phyloP scores from a whole-genome alignment of 2,888 invertebrate species.

The Gisinianus flammeolus region DNA sequence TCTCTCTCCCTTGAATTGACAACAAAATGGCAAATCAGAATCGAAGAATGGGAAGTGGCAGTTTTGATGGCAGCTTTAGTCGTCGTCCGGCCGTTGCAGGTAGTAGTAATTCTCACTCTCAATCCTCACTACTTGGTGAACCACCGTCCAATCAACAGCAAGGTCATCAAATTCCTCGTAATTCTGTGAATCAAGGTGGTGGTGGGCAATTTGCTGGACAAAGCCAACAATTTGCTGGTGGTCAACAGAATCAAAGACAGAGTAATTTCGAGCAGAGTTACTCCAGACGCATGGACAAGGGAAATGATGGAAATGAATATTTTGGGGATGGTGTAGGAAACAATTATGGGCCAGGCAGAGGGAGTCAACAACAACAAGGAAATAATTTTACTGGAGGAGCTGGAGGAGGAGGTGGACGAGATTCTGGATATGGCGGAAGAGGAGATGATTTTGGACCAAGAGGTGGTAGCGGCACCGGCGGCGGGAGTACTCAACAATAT shows the following conservation, averaged over 20 bases:
- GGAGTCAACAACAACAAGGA: not conserved
- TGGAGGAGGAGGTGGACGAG: not conserved
- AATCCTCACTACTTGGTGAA: not conserved
- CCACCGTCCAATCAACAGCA: not conserved
- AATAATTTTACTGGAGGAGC: not conserved
- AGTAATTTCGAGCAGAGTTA: slow-evolving; percentile 11
- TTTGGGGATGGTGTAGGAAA: slow-evolving; percentile 15
- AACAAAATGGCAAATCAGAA: slow-evolving; percentile 61
- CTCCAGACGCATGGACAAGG: slow-evolving; percentile 4
- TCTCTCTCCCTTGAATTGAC: too few relatives aligned
- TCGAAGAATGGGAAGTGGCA: slow-evolving; percentile 12
- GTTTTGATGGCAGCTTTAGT: slow-evolving; percentile 21
- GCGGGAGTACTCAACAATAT: not conserved
- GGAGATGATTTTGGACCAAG: not conserved
- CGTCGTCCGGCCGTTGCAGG: not conserved
- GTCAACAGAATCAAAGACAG: slow-evolving; percentile 15
- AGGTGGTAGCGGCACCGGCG: not conserved
- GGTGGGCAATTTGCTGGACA: not conserved
- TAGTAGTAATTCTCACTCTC: not conserved
- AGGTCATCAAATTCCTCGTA: too few relatives aligned
- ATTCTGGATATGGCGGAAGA: not conserved
- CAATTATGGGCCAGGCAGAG: slow-evolving; percentile 8
- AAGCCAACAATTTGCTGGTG: slow-evolving; percentile 12
- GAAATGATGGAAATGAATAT: not conserved
- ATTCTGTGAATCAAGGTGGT: slow-evolving; percentile 8